Evolutionary conservation across 2,888 invertebrate genomes (phyloP), one percentile per base, ranked within the genome.

Genomic region (Clistopyga incitator): DNA sequence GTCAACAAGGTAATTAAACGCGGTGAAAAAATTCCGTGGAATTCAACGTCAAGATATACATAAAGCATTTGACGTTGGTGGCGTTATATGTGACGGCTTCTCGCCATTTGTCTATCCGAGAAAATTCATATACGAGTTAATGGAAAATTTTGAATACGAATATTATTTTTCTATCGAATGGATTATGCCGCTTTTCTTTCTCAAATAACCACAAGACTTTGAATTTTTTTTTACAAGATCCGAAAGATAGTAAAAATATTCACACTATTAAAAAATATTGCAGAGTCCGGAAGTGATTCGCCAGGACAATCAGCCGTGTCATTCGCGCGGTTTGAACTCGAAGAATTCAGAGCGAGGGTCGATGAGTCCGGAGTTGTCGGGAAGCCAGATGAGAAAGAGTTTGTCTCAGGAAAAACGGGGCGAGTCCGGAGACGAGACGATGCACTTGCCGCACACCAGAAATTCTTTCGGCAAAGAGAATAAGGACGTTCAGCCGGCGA

Each of bases 251-350:
- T 8, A 38, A 38, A 38, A 38, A 38, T 38, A 38, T 38, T 10
- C 10, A 6, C 38, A 6, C 38, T 38, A 10, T 38, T 8, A 3
- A 20, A 20, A 52, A 42, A n/a, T 20, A 42, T 67, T 15, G 3
- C 77, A 83, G 83, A 42, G 29, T 10, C 50, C 61, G 4, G 79
- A 82, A 42, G 6, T 56, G 2, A 11, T 8, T 3, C 67, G 72
- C 1, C 45, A 47, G 20, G n/a, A 23, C 25, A 25, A 10, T 18
- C 42, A 13, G 3, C 15, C 56, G 3, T 34, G 50, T 42, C 68
- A 83, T 15, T 56, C 80, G 2, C 25, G 52, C 6, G 45, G 38
- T 0, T 3, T 52, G 8, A 70, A 25, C 42, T 1, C 25, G 2
- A 77, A 47, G 1, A 3, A 11, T 13, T 18, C n/a, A 10, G 65